Base-by-base conservation (phyloP, 2,113 vertebrate species). In the Microtus pennsylvanicus region DNA sequence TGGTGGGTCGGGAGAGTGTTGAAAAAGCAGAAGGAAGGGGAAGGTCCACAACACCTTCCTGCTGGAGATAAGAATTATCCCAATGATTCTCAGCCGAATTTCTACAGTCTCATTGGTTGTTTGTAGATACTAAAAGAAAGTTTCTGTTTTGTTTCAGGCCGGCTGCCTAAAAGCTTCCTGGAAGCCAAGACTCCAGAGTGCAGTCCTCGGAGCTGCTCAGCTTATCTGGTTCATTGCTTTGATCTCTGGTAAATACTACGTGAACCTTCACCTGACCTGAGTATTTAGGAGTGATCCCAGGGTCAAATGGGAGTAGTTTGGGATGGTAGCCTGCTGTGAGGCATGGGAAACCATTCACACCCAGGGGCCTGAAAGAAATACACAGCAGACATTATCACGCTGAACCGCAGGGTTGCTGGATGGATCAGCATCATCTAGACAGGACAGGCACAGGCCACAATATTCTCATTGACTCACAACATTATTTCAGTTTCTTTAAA, bases 111-210 rank as follows among this genome's bases (percentile, higher is more conserved):
- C 83, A 42, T 3, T 78, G 47, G 28, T 82, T 65, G 47, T 33
- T 28, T 61, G 14, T 7, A 22, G 30, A 38, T 47, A 17, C 42
- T 92, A 47, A 93, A 58, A 74, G 22, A 12, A 90, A 33, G 1
- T 13, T 52, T 61, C 47, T 81, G 70, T 93, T 67, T 91, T 85
- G 10, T 97, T 97, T 55, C 83, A 98, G 98, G 96, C 96, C 21
- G 61, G 52, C 91, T 95, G 93, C 82, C 77, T 87, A 30, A 70
- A 93, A 91, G 17, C 45, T 50, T 67, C 13, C 76, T 22, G 87
- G 97, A 94, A 63, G 28, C 28, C 67, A 91, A 90, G 90, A 93
- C 38, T 76, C 45, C 55, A 13, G 69, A 82, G 24, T 4, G 45
- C 26, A 12, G 4, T 93, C 78, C 47, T 97, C 21, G 58, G 75